Conservation (phyloP, 1,140 invertebrate species). For the Drosophila bifasciata region DNA sequence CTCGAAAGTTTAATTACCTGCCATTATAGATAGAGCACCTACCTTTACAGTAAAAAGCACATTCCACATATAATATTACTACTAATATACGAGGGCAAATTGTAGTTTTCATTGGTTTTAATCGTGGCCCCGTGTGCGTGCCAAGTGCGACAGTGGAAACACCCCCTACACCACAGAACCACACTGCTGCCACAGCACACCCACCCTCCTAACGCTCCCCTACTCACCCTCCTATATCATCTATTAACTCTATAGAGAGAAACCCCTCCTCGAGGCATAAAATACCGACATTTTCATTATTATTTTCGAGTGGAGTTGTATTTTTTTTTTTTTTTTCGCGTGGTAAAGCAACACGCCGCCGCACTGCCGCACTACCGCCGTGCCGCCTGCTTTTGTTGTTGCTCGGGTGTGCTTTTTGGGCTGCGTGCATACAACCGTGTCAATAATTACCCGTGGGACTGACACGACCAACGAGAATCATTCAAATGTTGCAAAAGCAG, state of each 20-base stretch:
- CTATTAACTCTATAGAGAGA: conserved; percentile 26
- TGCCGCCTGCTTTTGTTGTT: conserved; percentile 52
- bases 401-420: conserved; percentile 65
- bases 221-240: background rate
- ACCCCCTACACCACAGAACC: conserved; percentile 33
- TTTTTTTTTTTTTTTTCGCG: conserved; percentile 70
- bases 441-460: conserved; percentile 84
- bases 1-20: no score
- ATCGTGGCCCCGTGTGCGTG: conserved; percentile 65
- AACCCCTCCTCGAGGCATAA: conserved; percentile 39
- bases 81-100: conserved; percentile 72
- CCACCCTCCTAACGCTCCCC: conserved; percentile 6
- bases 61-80: conserved; percentile 62
- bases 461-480: conserved; percentile 83
- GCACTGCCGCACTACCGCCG: conserved; percentile 4
- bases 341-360: conserved; percentile 60
- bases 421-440: conserved; percentile 84
- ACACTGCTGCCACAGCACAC: no score
- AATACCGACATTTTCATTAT: conserved; percentile 80
- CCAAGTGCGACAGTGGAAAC: conserved; percentile 65
- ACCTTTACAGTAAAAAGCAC: conserved; percentile 13
- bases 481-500: conserved; percentile 81
- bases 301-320: conserved; percentile 69
- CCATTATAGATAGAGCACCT: conserved; percentile 38
- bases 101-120: conserved; percentile 83